These are phyloP conservation scores for Epinotia ramella DNA, from an alignment of 2,888 invertebrate species.

Conservation along the genomic window DNA sequence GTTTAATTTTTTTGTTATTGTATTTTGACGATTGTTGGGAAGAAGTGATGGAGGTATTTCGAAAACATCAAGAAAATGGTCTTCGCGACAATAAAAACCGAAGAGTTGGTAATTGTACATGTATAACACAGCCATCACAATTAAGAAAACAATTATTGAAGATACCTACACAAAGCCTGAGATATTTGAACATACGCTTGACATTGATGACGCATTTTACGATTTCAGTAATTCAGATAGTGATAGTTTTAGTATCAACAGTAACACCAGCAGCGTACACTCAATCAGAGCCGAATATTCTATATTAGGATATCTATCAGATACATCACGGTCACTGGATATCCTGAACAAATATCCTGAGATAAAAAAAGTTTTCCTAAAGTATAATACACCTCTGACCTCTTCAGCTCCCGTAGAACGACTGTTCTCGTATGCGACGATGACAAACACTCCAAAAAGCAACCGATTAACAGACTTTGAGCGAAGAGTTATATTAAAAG, in stretches of 20 bases:
- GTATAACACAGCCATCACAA: neutral
- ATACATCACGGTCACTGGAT: conserved; percentile 13
- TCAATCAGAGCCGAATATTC: neutral
- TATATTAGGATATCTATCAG: conserved; percentile 18
- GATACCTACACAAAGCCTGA: neutral
- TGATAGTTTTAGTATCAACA: conserved; percentile 3
- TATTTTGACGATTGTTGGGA: conserved; percentile 19
- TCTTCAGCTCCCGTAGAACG: conserved; percentile 47
- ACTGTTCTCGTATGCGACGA: conserved; percentile 48
- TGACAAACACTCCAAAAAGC: conserved; percentile 40
- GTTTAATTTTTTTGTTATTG: too few species aligned
- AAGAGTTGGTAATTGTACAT: conserved; percentile 13
- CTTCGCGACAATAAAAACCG: conserved; percentile 1
- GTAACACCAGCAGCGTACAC: neutral
- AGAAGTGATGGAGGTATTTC: conserved; percentile 7
- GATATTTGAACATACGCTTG: conserved; percentile 1
- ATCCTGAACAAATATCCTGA: conserved; percentile 41
- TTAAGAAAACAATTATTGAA: conserved; percentile 8
- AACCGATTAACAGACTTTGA: conserved; percentile 3
- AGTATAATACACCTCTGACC: conserved; percentile 47
- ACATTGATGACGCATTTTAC: conserved; percentile 4
- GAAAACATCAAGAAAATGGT: conserved; percentile 13
- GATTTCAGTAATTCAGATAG: conserved; percentile 8
- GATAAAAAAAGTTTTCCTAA: conserved; percentile 46
- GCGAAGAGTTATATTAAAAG: conserved; percentile 3